phyloP scores from a whole-genome alignment of 2,888 invertebrate genomes.

The Trilocha varians region DNA sequence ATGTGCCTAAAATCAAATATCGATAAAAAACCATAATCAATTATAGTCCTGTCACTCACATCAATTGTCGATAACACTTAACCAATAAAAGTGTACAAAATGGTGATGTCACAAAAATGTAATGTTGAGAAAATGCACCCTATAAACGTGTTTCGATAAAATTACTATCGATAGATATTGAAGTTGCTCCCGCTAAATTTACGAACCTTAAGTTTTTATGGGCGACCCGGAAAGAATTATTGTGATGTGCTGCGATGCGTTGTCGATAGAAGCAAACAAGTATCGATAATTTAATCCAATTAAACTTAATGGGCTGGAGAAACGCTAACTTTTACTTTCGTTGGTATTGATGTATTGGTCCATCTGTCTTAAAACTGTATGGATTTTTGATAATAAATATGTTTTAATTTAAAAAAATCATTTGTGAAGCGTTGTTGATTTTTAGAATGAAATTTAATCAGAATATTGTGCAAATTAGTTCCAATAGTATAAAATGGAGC shows the following conservation, averaged over 20 bases:
- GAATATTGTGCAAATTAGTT: too few species aligned
- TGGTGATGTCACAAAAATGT: conserved; percentile 30
- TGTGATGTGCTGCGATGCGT: conserved; percentile 25
- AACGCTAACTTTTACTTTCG: not conserved
- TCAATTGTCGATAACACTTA: conserved; percentile 25
- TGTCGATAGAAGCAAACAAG: conserved; percentile 20
- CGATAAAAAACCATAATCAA: too few species aligned
- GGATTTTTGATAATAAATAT: too few species aligned
- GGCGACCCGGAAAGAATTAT: conserved; percentile 26
- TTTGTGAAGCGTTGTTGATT: too few species aligned
- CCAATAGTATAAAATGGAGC: too few species aligned
- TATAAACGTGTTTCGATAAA: conserved; percentile 8
- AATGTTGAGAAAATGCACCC: conserved; percentile 14
- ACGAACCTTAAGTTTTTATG: conserved; percentile 32
- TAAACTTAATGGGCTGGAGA: not conserved
- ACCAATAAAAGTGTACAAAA: conserved; percentile 35
- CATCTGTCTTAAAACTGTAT: not conserved
- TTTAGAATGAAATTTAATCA: too few species aligned
- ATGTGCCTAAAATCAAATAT: conserved; percentile 23
- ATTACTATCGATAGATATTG: conserved; percentile 6
- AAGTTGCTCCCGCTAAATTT: conserved; percentile 40
- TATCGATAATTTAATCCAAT: conserved; percentile 1
- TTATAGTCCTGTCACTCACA: conserved; percentile 31
- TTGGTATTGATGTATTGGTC: not conserved
- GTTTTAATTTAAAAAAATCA: too few species aligned